phyloP scores from a whole-genome alignment of 2,113 vertebrate genomes.

The Chaetodon auriga region DNA sequence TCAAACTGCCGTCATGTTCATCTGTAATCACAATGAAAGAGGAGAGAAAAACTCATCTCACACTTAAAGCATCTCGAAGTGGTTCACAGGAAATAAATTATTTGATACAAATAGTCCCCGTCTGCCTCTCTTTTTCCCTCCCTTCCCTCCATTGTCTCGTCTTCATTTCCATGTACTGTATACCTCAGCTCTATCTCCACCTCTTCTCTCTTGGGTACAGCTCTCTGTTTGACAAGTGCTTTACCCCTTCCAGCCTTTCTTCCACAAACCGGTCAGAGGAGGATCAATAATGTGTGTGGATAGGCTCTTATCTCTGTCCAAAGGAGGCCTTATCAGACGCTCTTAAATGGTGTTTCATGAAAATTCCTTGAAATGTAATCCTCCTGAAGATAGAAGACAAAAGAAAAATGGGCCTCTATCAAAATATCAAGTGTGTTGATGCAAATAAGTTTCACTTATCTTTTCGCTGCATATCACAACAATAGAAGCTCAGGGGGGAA shows the following conservation, averaged over 20 bases:
- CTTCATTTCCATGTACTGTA: slow-evolving; percentile 13
- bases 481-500: slow-evolving; percentile 31
- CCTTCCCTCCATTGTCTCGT: slow-evolving; percentile 2
- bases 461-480: slow-evolving; percentile 49
- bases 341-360: slow-evolving; percentile 80
- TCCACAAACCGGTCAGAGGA: slow-evolving; percentile 75
- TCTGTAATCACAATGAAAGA: background rate
- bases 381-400: slow-evolving; percentile 71
- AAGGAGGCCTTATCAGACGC: slow-evolving; percentile 72
- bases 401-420: slow-evolving; percentile 68
- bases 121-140: background rate
- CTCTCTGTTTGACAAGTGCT: slow-evolving; percentile 69
- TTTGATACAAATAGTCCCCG: background rate
- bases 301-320: slow-evolving; percentile 78
- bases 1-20: background rate
- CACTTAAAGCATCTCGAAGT: background rate
- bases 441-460: slow-evolving; percentile 76
- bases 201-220: slow-evolving; percentile 48
- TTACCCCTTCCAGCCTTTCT: slow-evolving; percentile 73
- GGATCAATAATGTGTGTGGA: slow-evolving; percentile 80
- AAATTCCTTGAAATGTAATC: slow-evolving; percentile 79
- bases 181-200: slow-evolving; percentile 37
- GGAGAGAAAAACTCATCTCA: background rate
- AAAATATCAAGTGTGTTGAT: slow-evolving; percentile 69
- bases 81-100: background rate